These are phyloP conservation scores for Clarias gariepinus DNA, from an alignment of 2,113 vertebrate species.

Conservation along the genomic window DNA sequence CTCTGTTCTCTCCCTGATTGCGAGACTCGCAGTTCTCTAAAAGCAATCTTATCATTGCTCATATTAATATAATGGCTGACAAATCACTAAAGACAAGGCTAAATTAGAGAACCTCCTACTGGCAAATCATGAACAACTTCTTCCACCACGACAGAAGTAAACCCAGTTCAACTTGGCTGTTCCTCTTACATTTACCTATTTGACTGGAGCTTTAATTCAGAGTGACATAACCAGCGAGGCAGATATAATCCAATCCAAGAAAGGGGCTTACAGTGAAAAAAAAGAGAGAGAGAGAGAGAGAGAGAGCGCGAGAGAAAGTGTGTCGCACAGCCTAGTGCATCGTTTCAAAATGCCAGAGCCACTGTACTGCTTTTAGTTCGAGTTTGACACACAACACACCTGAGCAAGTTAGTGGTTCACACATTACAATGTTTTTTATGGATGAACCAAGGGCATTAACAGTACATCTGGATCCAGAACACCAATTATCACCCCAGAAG, in stretches of 20 bases:
- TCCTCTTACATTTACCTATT: neutral
- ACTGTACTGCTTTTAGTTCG: neutral
- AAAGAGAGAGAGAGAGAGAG: too few relatives aligned
- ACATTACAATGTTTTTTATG: neutral
- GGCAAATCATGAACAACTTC: neutral
- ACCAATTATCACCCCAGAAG: neutral
- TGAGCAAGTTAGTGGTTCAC: neutral
- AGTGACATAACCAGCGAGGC: neutral
- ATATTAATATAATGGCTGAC: slow-evolving; percentile 14
- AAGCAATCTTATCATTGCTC: slow-evolving; percentile 35
- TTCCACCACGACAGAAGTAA: neutral
- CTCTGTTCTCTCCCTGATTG: slow-evolving; percentile 12
- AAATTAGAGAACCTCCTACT: neutral
- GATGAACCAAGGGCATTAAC: neutral
- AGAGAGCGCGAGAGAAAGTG: too few relatives aligned
- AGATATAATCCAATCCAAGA: neutral
- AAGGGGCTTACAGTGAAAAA: neutral
- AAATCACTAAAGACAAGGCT: slow-evolving; percentile 4
- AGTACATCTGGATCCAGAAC: neutral
- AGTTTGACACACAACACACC: too few relatives aligned
- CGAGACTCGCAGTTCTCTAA: slow-evolving; percentile 18
- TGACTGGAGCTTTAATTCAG: neutral
- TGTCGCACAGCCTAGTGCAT: neutral
- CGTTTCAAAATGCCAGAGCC: neutral
- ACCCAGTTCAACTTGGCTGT: neutral